Base-by-base conservation (phyloP, 2,888 invertebrate genomes). In the Aromia moschata region DNA sequence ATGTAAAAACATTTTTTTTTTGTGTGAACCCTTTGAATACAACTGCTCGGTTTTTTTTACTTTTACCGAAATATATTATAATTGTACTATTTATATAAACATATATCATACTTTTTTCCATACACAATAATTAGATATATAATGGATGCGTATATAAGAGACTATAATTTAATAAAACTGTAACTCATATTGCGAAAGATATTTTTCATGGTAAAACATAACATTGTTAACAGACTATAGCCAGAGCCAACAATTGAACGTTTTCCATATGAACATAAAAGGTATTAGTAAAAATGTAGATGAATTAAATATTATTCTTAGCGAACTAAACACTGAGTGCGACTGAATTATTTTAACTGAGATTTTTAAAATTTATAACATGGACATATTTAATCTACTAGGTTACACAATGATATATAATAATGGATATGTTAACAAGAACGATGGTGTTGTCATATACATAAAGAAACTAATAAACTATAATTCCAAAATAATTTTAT, bases 231-330 rank as follows among this genome's bases (percentile, higher is more conserved):
- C n/a, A 25, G 9, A 25, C 9, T 25, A 25, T 4, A 25, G 9
- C 25, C 25, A 25, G 9, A 25, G 9, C 9, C 5, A 25, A 9
- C 25, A 25, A 25, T 38, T 38, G 7, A 38, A 38, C 9, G 5
- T 38, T 12, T 38, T 38, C n/a, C 38, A 38, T 12, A 12, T 12
- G 7, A 38, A 38, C 14, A 38, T 38, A 12, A 38, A 14, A 14
- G 14, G 38, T 38, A 11, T 38, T 38, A 38, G 38, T 38, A 38
- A 11, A 38, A 38, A 38, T 38, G 9, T 38, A n/a, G 38, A 38
- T 38, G 38, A 38, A 12, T 7, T 38, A 14, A 38, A 38, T 12
- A 38, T 38, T 12, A 11, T 38, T 12, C 14, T 38, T 12, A 11
- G 14, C 7, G 14, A 12, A 12, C 14, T 38, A 11, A 14, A 38